These are phyloP conservation scores for Trilocha varians DNA, from an alignment of 2,888 invertebrate genomes.

Conservation along the genomic window DNA sequence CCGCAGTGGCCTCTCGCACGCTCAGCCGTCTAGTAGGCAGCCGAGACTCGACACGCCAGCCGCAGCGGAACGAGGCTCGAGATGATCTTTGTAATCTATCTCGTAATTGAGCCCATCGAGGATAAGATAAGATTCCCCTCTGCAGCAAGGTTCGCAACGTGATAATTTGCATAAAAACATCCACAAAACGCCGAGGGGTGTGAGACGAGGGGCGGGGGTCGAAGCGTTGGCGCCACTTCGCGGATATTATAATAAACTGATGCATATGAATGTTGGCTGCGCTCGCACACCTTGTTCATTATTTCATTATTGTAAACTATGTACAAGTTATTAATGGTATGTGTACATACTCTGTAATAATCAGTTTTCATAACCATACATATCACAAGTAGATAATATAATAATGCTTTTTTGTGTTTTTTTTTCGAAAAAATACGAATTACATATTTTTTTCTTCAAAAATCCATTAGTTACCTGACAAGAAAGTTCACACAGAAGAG, in stretches of 20 bases:
- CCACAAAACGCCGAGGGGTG: not conserved
- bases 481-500: no score
- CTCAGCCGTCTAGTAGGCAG: no score
- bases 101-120: constrained; percentile 43
- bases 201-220: constrained; percentile 14
- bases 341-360: constrained; percentile 24
- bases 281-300: not conserved
- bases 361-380: no score
- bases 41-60: constrained; percentile 10
- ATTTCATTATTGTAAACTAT: no score
- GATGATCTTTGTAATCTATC: no score
- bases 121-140: constrained; percentile 33
- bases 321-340: no score
- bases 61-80: constrained; percentile 19
- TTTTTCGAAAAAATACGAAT: no score
- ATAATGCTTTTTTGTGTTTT: no score
- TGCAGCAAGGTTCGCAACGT: not conserved
- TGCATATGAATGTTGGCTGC: constrained; percentile 18
- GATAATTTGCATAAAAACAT: not conserved
- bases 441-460: no score
- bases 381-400: no score
- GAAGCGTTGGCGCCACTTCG: constrained; percentile 33
- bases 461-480: no score
- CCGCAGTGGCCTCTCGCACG: constrained; percentile 16
- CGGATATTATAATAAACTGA: constrained; percentile 23